Conservation (phyloP, 2,888 invertebrate genomes). For the Beris chalybata region DNA sequence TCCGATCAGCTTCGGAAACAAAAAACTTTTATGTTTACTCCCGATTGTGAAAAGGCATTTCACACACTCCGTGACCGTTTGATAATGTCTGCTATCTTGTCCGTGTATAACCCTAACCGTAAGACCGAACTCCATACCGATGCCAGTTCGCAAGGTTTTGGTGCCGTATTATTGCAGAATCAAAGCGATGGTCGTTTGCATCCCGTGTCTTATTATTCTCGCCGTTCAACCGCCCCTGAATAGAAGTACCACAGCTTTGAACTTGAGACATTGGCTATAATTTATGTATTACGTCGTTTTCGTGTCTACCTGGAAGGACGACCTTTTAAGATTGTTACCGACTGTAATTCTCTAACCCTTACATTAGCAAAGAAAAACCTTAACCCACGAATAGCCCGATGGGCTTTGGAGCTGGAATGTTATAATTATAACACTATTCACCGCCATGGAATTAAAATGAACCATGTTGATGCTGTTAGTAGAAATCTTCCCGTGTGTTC, state of each 20-base stretch:
- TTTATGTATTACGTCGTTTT: slow-evolving; percentile 44
- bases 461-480: too few relatives aligned
- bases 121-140: slow-evolving; percentile 46
- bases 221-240: slow-evolving; percentile 43
- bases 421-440: too few relatives aligned
- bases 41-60: slow-evolving; percentile 1
- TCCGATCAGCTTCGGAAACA: slow-evolving; percentile 12
- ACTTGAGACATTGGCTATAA: slow-evolving; percentile 47
- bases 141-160: slow-evolving; percentile 43
- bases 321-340: too few relatives aligned
- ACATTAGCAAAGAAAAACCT: too few relatives aligned
- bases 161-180: slow-evolving; percentile 44
- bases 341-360: too few relatives aligned
- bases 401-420: too few relatives aligned
- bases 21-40: slow-evolving; percentile 9
- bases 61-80: too few relatives aligned
- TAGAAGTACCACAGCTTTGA: slow-evolving; percentile 46
- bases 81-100: slow-evolving; percentile 42
- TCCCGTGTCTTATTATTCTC: slow-evolving; percentile 45
- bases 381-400: too few relatives aligned
- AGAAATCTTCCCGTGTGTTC: too few relatives aligned
- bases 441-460: too few relatives aligned
- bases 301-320: slow-evolving; percentile 44
- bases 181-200: slow-evolving; percentile 41
- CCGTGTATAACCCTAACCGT: slow-evolving; percentile 41